Percentiles rank a stretch among this genome's conserved stretches.
Conservation (phyloP, 1,140 invertebrate species). For the Armadillidium nasatum region DNA sequence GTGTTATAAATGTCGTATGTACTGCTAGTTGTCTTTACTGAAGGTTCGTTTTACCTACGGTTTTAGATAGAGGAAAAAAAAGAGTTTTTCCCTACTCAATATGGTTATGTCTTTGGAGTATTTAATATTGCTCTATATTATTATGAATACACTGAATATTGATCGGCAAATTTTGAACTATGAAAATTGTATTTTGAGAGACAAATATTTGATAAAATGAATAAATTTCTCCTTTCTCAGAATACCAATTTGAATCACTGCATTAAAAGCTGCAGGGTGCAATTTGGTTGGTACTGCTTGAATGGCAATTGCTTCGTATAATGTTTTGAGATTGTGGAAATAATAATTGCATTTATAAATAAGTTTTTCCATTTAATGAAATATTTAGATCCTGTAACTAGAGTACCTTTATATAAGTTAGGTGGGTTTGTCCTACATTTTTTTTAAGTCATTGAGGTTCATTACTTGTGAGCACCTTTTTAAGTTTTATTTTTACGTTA, state of each 20-base stretch:
- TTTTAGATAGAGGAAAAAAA: conserved; percentile 8
- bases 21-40: not conserved
- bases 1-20: too few relatives aligned
- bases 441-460: too few relatives aligned
- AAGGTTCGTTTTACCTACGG: conserved; percentile 22
- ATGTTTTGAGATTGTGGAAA: too few relatives aligned
- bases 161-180: not conserved
- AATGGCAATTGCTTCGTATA: conserved; percentile 1
- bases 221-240: not conserved
- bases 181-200: too few relatives aligned
- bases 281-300: not conserved
- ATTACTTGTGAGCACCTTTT: too few relatives aligned
- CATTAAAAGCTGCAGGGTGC: conserved; percentile 10
- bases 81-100: conserved; percentile 20
- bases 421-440: too few relatives aligned
- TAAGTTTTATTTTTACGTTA: too few relatives aligned
- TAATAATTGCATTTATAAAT: conserved; percentile 1
- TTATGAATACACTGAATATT: not conserved
- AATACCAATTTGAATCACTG: not conserved
- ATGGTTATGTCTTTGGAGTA: conserved; percentile 21
- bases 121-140: conserved; percentile 19
- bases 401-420: too few relatives aligned
- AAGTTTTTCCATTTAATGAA: too few relatives aligned
- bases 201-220: conserved; percentile 16
- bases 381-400: too few relatives aligned